Evolutionary conservation across 2,888 invertebrate species (phyloP), one percentile per base, ranked within the genome.

Genomic region (Heteropelma amictum): DNA sequence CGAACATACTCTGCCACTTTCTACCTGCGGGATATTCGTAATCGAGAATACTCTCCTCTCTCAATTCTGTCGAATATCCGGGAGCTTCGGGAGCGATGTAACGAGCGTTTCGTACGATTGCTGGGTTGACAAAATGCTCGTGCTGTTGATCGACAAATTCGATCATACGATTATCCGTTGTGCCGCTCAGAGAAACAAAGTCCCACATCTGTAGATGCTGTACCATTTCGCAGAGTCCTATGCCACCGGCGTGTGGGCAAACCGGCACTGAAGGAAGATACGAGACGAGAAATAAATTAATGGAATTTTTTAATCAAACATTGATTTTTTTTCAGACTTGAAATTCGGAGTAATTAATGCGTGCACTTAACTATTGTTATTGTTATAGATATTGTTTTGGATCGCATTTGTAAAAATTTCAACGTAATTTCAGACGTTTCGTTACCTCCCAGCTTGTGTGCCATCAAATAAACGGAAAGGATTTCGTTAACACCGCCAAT

Each of bases 171-270:
- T 92, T 93, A 56, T 95, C 92, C 86, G 92, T 93, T 5, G 93
- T 93, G 6, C 92, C 94, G 7, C 95, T 94, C 19, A 97, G 88
- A 60, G 93, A 92, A 2, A 95, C 92, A 89, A 92, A 97, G 89
- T 97, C 97, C 94, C 96, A 97, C 90, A 94, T 93, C 89, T 97
- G 95, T 47, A 97, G 90, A 89, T 98, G 97, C 82, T 97, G 97
- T 1, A 97, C 96, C 94, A 97, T 95, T 90, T 97, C 97, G 85
- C 97, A 97, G 2, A 98, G 91, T 1, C 97, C 97, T 7, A 97
- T 95, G 5, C 97, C 98, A n/a, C 97, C 98, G 72, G 97, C 97
- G 90, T 98, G 97, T 0, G 98, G 97, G 86, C 97, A 97, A 1
- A 98, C 96, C 84, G 96, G 96, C 12, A 97, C 97, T 97, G 88